A percentile compares a stretch with the other conserved stretches of the same genome.
phyloP scores from a whole-genome alignment of 2,888 invertebrate genomes.

The Idaea biselata region DNA sequence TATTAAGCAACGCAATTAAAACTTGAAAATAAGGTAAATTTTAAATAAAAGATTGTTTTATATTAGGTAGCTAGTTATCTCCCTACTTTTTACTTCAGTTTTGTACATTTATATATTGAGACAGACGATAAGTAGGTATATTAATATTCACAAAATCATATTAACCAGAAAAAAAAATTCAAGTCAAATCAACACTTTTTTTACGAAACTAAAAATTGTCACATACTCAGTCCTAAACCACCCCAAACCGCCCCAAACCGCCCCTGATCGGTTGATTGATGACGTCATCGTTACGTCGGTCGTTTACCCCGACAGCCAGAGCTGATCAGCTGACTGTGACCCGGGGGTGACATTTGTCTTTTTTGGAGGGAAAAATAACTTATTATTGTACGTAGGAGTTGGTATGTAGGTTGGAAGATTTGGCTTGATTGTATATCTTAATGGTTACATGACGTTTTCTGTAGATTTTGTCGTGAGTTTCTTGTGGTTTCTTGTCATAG shows the following conservation, averaged over 20 bases:
- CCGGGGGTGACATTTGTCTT: background rate
- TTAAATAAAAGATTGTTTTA: no score
- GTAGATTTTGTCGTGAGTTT: no score
- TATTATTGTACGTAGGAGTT: background rate
- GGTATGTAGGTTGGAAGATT: constrained; percentile 1
- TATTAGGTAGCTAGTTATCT: no score
- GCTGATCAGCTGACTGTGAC: constrained; percentile 1
- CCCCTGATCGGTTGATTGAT: constrained; percentile 52
- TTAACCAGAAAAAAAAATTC: no score
- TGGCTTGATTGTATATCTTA: background rate
- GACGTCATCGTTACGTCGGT: constrained; percentile 49
- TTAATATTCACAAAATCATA: no score
- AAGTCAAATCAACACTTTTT: background rate
- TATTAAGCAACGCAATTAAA: no score
- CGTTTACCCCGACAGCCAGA: background rate
- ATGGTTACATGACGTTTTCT: no score
- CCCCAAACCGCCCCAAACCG: constrained; percentile 10
- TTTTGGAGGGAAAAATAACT: background rate
- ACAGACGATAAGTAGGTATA: no score
- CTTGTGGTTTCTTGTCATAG: no score
- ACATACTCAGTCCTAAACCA: constrained; percentile 9
- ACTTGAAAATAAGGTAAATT: no score
- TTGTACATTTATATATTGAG: no score
- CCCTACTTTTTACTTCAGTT: no score
- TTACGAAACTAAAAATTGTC: background rate